Evolutionary conservation across 2,888 invertebrate genomes (phyloP).

Genomic region (Timandra comae): DNA sequence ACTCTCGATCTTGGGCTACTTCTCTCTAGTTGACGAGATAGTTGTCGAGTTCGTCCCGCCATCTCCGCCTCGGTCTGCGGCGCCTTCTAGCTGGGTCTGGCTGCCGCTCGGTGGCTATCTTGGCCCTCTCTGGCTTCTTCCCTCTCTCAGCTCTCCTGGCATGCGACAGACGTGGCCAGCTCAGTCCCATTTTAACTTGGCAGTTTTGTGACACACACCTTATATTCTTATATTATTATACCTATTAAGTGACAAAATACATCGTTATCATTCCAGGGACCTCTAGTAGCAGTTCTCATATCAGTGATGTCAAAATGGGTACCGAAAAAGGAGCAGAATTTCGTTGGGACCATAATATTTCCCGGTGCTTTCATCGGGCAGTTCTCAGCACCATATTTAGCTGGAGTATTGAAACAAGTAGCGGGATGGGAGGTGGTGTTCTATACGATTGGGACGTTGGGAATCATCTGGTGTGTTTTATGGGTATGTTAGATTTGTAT

Average conservation of each 20-base stretch:
- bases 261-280: conserved; percentile 7
- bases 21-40: too few relatives aligned
- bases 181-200: too few relatives aligned
- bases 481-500: conserved; percentile 11
- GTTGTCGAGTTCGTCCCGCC: too few relatives aligned
- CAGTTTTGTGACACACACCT: too few relatives aligned
- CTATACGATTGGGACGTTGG: conserved; percentile 8
- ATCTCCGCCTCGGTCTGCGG: too few relatives aligned
- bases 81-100: too few relatives aligned
- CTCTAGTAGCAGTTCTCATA: conserved; percentile 7
- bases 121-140: too few relatives aligned
- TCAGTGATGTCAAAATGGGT: conserved; percentile 17
- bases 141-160: too few relatives aligned
- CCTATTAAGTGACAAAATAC: not conserved
- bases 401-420: conserved; percentile 1
- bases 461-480: conserved; percentile 4
- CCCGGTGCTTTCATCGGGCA: conserved; percentile 10
- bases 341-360: conserved; percentile 11
- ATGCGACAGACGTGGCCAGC: too few relatives aligned
- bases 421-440: conserved; percentile 12
- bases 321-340: conserved; percentile 6
- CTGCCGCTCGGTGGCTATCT: too few relatives aligned
- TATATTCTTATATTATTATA: too few relatives aligned
- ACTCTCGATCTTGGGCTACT: too few relatives aligned
- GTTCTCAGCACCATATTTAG: conserved; percentile 2